phyloP scores from a whole-genome alignment of 2,113 vertebrate genomes.

The Phalacrocorax brasilianus region DNA sequence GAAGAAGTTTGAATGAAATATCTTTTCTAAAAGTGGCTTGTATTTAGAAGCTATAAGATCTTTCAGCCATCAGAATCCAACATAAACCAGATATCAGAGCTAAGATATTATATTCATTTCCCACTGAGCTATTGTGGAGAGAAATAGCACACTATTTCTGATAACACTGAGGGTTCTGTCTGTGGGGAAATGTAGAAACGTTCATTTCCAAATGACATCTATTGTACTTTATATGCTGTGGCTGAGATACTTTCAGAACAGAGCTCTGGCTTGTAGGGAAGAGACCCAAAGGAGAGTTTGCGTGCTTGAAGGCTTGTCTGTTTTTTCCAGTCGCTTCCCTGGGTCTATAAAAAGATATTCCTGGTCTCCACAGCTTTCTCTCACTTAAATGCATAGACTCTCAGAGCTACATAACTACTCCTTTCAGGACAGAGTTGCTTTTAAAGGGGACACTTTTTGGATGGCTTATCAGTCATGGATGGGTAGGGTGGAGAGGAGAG shows the following conservation, averaged over 20 bases:
- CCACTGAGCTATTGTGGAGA: background rate
- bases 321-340: background rate
- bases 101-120: background rate
- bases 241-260: background rate
- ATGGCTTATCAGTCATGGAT: background rate
- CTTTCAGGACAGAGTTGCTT: background rate
- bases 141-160: background rate
- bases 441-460: background rate
- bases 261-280: background rate
- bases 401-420: background rate
- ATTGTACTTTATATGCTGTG: background rate
- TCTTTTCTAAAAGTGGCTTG: background rate
- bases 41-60: background rate
- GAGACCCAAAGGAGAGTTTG: slow-evolving; percentile 4
- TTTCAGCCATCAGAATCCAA: background rate
- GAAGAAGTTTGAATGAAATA: background rate
- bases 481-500: background rate
- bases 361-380: background rate
- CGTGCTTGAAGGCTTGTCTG: background rate
- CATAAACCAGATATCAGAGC: background rate
- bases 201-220: background rate
- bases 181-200: background rate
- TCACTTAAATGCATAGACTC: background rate
- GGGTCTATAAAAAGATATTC: background rate
- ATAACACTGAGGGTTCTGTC: slow-evolving; percentile 6